Evolutionary conservation across 2,113 vertebrate species (phyloP).

Genomic region (Vicugna pacos): DNA sequence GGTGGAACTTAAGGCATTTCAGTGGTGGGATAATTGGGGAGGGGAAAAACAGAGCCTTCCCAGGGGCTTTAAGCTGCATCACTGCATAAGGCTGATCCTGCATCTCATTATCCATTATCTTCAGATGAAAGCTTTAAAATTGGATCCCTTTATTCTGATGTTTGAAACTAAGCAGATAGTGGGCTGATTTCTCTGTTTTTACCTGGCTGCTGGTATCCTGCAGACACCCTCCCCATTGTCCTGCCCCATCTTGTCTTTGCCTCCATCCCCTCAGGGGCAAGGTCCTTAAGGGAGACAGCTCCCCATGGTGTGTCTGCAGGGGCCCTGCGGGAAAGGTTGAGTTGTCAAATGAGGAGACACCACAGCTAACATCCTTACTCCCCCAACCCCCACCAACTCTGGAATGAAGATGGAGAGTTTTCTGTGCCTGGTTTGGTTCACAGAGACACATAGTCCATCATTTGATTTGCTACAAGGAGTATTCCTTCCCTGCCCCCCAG

Average conservation of each 20-base stretch:
- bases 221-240: background rate
- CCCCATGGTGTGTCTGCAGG: constrained; percentile 35
- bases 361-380: constrained; percentile 43
- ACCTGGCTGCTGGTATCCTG: constrained; percentile 51
- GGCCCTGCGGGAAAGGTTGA: constrained; percentile 67
- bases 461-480: constrained; percentile 81
- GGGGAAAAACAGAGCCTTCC: constrained; percentile 64
- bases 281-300: constrained; percentile 59
- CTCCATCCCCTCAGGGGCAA: constrained; percentile 34
- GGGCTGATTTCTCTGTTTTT: constrained; percentile 47
- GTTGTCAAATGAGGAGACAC: constrained; percentile 77
- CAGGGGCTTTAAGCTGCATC: constrained; percentile 62
- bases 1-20: constrained; percentile 67
- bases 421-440: constrained; percentile 84
- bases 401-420: constrained; percentile 82
- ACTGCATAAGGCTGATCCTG: constrained; percentile 67
- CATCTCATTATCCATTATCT: constrained; percentile 76
- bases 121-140: constrained; percentile 77
- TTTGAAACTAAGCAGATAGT: constrained; percentile 75
- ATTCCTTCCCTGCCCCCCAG: constrained; percentile 75
- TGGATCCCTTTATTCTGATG: constrained; percentile 71
- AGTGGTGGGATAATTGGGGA: constrained; percentile 68
- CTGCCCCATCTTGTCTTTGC: background rate
- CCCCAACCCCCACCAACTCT: constrained; percentile 69
- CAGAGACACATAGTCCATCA: constrained; percentile 81